Evolutionary conservation across 2,113 vertebrate species (phyloP).

Genomic region (Okapia johnstoni): DNA sequence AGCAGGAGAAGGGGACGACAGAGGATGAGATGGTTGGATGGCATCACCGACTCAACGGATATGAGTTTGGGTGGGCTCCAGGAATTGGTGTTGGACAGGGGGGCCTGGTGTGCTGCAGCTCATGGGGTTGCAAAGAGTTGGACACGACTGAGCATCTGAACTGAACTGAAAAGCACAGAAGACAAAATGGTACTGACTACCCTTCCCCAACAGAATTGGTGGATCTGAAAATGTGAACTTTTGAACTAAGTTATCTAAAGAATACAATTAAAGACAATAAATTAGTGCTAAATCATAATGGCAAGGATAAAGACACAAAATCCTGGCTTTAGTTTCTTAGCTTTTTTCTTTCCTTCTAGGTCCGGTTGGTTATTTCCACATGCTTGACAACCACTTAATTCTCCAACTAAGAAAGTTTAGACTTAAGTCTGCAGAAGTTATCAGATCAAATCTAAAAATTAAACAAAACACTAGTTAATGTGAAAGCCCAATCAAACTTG

Average conservation of each 20-base stretch:
- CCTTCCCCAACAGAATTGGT: not conserved
- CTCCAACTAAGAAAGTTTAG: not conserved
- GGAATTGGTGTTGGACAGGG: too few species aligned
- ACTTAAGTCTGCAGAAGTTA: not conserved
- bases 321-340: not conserved
- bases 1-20: too few species aligned
- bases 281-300: not conserved
- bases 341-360: not conserved
- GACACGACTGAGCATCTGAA: too few species aligned
- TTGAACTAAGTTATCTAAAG: not conserved
- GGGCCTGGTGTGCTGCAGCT: too few species aligned
- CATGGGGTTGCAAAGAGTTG: too few species aligned
- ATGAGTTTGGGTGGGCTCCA: too few species aligned
- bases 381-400: not conserved
- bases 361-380: not conserved
- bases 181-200: constrained; percentile 9
- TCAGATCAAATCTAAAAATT: not conserved
- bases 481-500: not conserved
- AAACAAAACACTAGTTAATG: not conserved
- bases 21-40: too few species aligned
- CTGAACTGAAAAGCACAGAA: not conserved
- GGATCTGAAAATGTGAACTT: not conserved
- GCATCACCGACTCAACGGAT: too few species aligned
- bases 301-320: not conserved
- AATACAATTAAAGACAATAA: not conserved